Evolutionary conservation across 1,140 invertebrate genomes (phyloP).

Genomic region (Cepaea nemoralis): DNA sequence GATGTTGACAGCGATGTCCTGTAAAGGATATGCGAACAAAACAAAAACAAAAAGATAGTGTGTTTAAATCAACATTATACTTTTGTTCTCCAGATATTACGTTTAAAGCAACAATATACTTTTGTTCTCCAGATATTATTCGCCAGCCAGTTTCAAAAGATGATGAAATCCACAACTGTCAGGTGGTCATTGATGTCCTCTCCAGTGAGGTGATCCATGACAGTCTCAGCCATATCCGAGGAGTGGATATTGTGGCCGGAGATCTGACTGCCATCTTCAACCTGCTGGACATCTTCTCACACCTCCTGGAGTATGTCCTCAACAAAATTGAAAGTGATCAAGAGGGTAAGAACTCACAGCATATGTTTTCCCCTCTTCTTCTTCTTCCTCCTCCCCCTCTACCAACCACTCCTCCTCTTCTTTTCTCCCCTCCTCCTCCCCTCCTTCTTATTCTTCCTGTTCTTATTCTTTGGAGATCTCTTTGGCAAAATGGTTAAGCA

Average conservation of each 20-base stretch:
- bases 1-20: too few species aligned
- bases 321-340: slow-evolving; percentile 68
- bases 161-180: slow-evolving; percentile 71
- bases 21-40: too few species aligned
- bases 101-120: too few species aligned
- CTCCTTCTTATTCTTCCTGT: too few species aligned
- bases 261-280: slow-evolving; percentile 62
- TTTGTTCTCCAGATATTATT: slow-evolving; percentile 67
- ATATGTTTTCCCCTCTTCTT: background rate
- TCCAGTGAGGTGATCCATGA: slow-evolving; percentile 68
- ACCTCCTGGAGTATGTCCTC: slow-evolving; percentile 67
- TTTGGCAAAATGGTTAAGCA: too few species aligned
- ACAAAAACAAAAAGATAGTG: too few species aligned
- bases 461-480: too few species aligned
- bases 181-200: slow-evolving; percentile 68
- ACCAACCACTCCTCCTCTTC: background rate
- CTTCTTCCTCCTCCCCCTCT: background rate
- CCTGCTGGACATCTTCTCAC: slow-evolving; percentile 69
- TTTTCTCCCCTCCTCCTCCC: too few species aligned
- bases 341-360: slow-evolving; percentile 44
- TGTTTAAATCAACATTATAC: too few species aligned
- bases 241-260: slow-evolving; percentile 62
- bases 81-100: too few species aligned
- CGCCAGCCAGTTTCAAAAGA: slow-evolving; percentile 58
- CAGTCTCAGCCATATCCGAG: slow-evolving; percentile 70